These are phyloP conservation scores for Coelopa frigida DNA, from an alignment of 1,140 invertebrate species.

Conservation along the genomic window DNA sequence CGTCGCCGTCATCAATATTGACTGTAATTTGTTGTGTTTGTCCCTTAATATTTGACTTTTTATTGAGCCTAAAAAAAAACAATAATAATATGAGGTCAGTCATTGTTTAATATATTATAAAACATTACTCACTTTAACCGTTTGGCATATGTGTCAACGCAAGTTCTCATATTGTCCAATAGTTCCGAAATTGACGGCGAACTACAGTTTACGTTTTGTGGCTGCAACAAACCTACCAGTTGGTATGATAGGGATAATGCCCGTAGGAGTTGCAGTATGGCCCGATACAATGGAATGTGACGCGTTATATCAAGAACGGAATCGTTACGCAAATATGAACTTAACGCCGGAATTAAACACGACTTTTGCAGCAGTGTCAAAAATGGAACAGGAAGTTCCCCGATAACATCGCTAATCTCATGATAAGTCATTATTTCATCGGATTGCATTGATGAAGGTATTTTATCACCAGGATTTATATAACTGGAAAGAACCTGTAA, in stretches of 20 bases:
- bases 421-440: constrained; percentile 37
- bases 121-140: constrained; percentile 60
- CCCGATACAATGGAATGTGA: constrained; percentile 84
- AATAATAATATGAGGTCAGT: background rate
- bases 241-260: constrained; percentile 65
- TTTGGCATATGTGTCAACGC: constrained; percentile 84
- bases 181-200: constrained; percentile 58
- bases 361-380: constrained; percentile 70
- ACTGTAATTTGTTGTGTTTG: constrained; percentile 43
- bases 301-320: constrained; percentile 93
- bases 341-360: constrained; percentile 78
- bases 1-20: constrained; percentile 51
- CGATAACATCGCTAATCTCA: constrained; percentile 39
- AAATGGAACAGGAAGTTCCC: constrained; percentile 61
- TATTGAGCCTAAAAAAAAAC: constrained; percentile 37
- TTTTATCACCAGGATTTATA: constrained; percentile 68
- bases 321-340: constrained; percentile 88
- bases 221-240: constrained; percentile 59
- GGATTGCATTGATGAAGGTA: constrained; percentile 48
- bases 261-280: constrained; percentile 72
- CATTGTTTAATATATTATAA: background rate
- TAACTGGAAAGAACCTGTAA: constrained; percentile 76
- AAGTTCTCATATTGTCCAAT: constrained; percentile 78
- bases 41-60: constrained; percentile 43
- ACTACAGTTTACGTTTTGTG: constrained; percentile 30